Percentiles rank a stretch among this genome's conserved stretches.
These are phyloP conservation scores for Lethrus apterus DNA, from an alignment of 1,140 invertebrate species.

Conservation along the genomic window DNA sequence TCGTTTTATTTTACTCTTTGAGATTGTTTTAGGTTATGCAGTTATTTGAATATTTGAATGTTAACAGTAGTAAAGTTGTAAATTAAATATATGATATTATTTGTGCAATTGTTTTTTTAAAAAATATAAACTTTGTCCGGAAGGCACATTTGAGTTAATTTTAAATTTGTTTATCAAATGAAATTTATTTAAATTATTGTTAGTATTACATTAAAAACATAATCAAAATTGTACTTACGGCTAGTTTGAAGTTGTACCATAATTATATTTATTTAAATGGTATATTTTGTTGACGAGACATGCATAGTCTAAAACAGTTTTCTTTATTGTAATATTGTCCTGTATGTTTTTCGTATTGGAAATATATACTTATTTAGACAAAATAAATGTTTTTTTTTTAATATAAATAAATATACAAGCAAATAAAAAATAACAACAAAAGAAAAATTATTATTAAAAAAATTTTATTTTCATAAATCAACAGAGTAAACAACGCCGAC, in stretches of 20 bases:
- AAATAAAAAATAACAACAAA: too few relatives aligned
- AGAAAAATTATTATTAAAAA: too few relatives aligned
- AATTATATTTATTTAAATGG: neutral
- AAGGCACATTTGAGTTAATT: neutral
- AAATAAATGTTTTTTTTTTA: too few relatives aligned
- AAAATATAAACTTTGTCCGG: neutral
- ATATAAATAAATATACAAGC: too few relatives aligned
- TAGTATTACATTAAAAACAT: too few relatives aligned
- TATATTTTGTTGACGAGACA: neutral
- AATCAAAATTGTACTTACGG: too few relatives aligned
- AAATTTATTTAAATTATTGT: too few relatives aligned
- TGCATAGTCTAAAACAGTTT: conserved; percentile 9
- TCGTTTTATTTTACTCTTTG: neutral
- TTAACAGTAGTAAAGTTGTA: neutral
- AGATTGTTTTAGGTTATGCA: conserved; percentile 8
- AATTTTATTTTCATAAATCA: too few relatives aligned
- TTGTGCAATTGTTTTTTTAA: neutral
- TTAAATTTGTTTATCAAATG: neutral
- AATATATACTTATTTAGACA: too few relatives aligned
- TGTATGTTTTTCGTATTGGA: too few relatives aligned
- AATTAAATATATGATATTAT: neutral
- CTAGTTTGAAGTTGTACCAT: neutral
- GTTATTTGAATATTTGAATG: neutral
- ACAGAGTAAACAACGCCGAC: conserved; percentile 4
- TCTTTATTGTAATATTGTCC: neutral